Evolutionary conservation across 1,140 invertebrate species (phyloP), one percentile per base, ranked within the genome.

Genomic region (Asbolus verrucosus): DNA sequence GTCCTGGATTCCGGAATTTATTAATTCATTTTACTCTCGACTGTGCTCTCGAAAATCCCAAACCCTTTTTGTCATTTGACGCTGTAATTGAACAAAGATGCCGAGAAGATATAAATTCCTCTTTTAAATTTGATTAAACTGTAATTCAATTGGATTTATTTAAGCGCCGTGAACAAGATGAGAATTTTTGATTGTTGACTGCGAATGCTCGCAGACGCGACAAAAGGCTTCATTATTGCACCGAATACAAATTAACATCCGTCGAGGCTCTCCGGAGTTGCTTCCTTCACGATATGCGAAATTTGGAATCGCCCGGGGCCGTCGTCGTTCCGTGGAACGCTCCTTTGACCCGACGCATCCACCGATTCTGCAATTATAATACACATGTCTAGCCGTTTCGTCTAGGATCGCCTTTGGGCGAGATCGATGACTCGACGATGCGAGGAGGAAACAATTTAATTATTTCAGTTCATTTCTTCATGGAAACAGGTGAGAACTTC

Each of bases 61-160:
- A 54, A 54, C 46, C 11, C 46, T 54, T 19, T 50, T 13, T 54
- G 46, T 31, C 46, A 54, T 54, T 54, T 54, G 46, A 50, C 43
- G 43, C 43, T 18, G 11, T 54, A 54, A 54, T 54, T 54, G 46
- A 30, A 54, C 46, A 54, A 54, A 54, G 46, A 54, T 54, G 46
- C 46, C 46, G 46, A 54, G 19, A n/a, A 54, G 46, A 54, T 54
- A 54, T 54, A 54, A 54, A 54, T 54, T 54, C 46, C 46, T 54
- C 46, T 54, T 54, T 54, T 54, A 54, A 27, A 54, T 54, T 54
- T 54, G 46, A 30, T 54, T 54, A 54, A 54, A 54, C 46, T 21
- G 46, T 54, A 54, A 54, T 54, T 54, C 46, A 54, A 54, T 54
- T 54, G 46, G 46, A 54, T 54, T 54, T 54, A 54, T 54, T 54